Evolutionary conservation across 2,113 vertebrate genomes (phyloP), one percentile per base, ranked within the genome.

Genomic region (Siniperca knerii): DNA sequence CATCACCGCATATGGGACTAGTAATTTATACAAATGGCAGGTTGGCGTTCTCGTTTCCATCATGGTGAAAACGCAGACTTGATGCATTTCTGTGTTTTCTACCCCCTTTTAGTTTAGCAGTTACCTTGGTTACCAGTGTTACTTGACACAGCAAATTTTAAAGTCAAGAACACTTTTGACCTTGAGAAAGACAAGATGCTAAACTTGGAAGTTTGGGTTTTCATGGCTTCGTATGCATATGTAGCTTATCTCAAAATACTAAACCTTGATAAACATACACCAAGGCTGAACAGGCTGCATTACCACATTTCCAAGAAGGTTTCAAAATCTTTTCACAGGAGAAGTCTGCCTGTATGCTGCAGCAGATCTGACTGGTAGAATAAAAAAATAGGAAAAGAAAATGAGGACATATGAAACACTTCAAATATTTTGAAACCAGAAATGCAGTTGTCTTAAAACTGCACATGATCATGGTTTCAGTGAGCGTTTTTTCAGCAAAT

Each of bases 121-220:
- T 85, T 84, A 75, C 82, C 62, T 58, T 76, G 55, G 79, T 85
- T 80, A 86, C 87, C 65, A 29, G 5, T 55, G 52, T 16, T 66
- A 33, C 3, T 62, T 50, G 69, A 70, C 23, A 8, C 7, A 4
- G 65, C 18, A 50, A 21, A 46, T 82, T 75, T 65, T 11, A 69
- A 60, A 76, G 23, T 13, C 8, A 35, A 74, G 75, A 40, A n/a
- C 0, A 52, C 15, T 25, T 71, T 80, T 3, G n/a, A 79, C 85
- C 48, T 65, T 76, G 37, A 79, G 37, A 60, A 55, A 67, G 37
- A 48, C 11, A 6, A 25, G 66, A 67, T 33, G 10, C n/a, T 73
- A 6, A 72, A 50, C 21, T 60, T n/a, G 8, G 11, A 68, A 40
- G 10, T 68, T 75, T 79, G 12, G 29, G 23, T 11, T 35, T 80